phyloP scores from a whole-genome alignment of 2,113 vertebrate genomes.

The Glareola pratincola region DNA sequence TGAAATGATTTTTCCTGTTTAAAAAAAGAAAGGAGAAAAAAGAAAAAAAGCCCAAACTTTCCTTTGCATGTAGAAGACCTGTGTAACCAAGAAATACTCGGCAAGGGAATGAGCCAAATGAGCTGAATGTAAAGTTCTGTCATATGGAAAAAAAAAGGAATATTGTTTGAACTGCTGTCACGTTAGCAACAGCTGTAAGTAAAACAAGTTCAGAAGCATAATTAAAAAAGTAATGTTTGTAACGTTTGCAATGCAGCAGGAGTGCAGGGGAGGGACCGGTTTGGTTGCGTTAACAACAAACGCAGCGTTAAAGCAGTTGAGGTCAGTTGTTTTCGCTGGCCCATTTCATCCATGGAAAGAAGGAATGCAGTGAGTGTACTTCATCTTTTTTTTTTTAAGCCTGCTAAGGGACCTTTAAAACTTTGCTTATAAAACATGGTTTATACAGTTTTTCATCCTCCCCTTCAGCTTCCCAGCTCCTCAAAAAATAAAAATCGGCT shows the following conservation, averaged over 20 bases:
- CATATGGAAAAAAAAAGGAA: neutral
- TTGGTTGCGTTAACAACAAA: neutral
- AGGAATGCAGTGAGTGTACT: conserved; percentile 39
- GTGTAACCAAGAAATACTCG: neutral
- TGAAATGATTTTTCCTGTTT: conserved; percentile 29
- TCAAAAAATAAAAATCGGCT: neutral
- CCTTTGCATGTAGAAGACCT: neutral
- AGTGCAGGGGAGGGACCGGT: neutral
- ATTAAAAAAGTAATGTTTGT: neutral
- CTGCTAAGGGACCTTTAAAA: conserved; percentile 38
- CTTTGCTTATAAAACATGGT: conserved; percentile 20
- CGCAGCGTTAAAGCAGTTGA: conserved; percentile 10
- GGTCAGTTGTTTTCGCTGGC: conserved; percentile 64
- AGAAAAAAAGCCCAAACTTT: neutral
- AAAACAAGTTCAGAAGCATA: neutral
- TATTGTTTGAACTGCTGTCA: neutral
- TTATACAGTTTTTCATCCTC: conserved; percentile 8
- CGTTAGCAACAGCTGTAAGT: neutral
- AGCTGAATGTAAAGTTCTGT: neutral
- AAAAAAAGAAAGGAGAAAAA: neutral
- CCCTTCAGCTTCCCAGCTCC: neutral
- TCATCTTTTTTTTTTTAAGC: neutral
- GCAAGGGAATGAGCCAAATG: neutral
- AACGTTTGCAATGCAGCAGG: neutral
- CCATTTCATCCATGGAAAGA: neutral